phyloP scores from a whole-genome alignment of 2,888 invertebrate genomes.

The Azorinus chamasolen region DNA sequence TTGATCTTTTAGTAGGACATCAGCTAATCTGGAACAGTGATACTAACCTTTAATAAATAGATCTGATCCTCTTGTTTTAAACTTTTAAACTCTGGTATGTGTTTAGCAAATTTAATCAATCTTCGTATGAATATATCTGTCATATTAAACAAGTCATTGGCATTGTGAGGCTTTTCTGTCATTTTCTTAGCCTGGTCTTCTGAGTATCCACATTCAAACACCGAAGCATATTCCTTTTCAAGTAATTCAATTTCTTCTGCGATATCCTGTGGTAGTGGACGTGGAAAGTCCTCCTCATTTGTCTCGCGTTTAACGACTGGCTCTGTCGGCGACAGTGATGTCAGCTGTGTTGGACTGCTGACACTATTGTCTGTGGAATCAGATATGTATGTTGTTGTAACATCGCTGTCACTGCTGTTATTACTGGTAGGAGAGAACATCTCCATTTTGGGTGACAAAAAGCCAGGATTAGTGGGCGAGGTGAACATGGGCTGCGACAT shows the following conservation, averaged over 20 bases:
- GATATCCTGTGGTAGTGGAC: constrained; percentile 60
- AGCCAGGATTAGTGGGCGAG: not conserved
- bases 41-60: constrained; percentile 90
- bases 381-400: constrained; percentile 53
- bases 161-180: constrained; percentile 71
- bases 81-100: constrained; percentile 92
- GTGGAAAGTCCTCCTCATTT: constrained; percentile 48
- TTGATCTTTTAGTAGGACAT: too few relatives aligned
- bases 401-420: constrained; percentile 43
- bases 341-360: constrained; percentile 20
- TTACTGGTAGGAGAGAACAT: constrained; percentile 24
- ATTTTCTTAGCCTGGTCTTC: constrained; percentile 73
- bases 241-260: constrained; percentile 61
- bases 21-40: too few relatives aligned
- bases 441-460: not conserved
- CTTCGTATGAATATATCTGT: constrained; percentile 90
- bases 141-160: constrained; percentile 82
- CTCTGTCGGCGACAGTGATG: constrained; percentile 24
- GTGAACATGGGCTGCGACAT: not conserved
- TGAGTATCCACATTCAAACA: constrained; percentile 78
- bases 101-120: constrained; percentile 88
- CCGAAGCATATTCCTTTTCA: constrained; percentile 62
- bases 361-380: constrained; percentile 61
- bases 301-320: constrained; percentile 39
- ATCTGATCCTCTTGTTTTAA: constrained; percentile 98